Base-by-base conservation (phyloP, 1,140 invertebrate species). In the Cylas formicarius region DNA sequence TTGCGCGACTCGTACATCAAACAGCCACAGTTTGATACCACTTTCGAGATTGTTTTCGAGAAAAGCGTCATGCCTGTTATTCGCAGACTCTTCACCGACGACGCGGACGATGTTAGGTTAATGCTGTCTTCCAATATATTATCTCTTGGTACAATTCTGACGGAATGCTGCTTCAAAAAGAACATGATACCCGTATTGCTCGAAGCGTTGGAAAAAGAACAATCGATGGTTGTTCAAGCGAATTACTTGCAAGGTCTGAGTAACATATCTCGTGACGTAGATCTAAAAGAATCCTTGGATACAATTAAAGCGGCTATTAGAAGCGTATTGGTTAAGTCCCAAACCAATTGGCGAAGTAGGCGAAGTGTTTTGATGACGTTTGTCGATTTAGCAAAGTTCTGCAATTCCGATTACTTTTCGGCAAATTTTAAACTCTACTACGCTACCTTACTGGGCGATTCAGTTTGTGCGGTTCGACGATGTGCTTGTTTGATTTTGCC, bases 401-500 rank as follows among this genome's bases (percentile, higher is more conserved):
- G 55, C 10, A 33, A 38, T 7, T 38, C 50, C 20, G 48, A 62
- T 17, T 65, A 55, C 35, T 65, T 65, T 37, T 53, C 59, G 9
- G 39, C 54, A 16, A 50, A 60, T 16, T 46, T 63, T 8, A 52
- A 58, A 38, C 27, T 52, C 3, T 60, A 58, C 40, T 65, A 59
- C 32, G 41, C 51, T 7, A 45, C 49, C 9, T 31, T 65, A n/a
- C 31, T 62, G 17, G 58, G 51, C 22, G 62, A 65, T 44, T 17
- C 36, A 0, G 52, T 62, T 22, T 59, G 53, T 26, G 56, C 56
- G 3, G 49, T 65, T 2, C 51, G 62, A 50, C 49, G 57, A 35
- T 56, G 51, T 5, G 60, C 58, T 2, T 48, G 52, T 10, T 36
- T 61, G 23, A 54, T 63, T 10, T 31, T 65, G n/a, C 62, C 62